Base-by-base conservation (phyloP, 2,113 vertebrate species). In the Leucosticte australis region DNA sequence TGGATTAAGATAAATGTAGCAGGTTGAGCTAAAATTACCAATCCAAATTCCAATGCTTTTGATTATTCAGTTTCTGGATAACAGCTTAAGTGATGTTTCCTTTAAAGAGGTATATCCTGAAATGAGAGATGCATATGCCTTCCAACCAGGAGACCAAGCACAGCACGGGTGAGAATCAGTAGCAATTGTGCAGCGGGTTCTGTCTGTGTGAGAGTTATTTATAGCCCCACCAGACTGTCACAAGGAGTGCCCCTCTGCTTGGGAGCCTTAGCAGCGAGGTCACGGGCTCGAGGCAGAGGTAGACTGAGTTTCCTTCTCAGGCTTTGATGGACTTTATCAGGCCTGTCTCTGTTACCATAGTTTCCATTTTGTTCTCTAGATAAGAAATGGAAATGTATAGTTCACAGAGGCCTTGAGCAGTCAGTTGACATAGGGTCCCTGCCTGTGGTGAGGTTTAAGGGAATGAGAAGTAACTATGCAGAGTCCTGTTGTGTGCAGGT, bases 281-380 rank as follows among this genome's bases (percentile, higher is more conserved):
- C 93, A 92, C 13, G 2, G 85, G 83, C 60, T 95, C 60, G 13
- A 81, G 80, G 65, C 13, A 7, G 47, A 91, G 44, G 69, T 31
- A 81, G 71, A 28, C 68, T 30, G 59, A 83, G 82, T 71, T 96
- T 80, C 52, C 60, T 88, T 77, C 91, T 83, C 49, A 23, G 82
- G 56, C 82, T 95, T 68, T 95, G 90, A 92, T 90, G 83, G 92
- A 82, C 88, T 92, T 93, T 7, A 64, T 52, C 57, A 69, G 56
- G 20, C 53, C 67, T 94, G 30, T 31, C 83, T 88, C 79, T 71
- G 88, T 90, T 92, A 83, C 88, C 41, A 49, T 75, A 92, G 79
- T 94, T 93, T 78, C 90, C 52, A 31, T 94, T 94, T 87, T 93
- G 69, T 83, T 96, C 94, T 86, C 76, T 35, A 81, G 64, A 57